Base-by-base conservation (phyloP, 2,797 vertebrate species). In the Melanitta fusca region DNA sequence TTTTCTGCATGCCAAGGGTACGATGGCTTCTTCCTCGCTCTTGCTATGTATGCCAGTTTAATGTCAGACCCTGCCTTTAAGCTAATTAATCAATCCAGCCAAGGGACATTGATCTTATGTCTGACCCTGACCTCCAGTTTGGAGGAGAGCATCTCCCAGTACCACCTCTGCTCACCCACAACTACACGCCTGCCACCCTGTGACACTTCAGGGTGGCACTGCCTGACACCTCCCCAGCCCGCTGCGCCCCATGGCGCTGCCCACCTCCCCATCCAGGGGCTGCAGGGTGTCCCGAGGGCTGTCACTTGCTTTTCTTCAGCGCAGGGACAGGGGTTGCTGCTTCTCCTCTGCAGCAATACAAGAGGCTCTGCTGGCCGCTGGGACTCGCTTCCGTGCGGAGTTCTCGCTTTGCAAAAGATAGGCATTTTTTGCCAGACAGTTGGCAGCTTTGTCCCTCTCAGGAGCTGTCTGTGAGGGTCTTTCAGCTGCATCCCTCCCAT, bases 141-240 rank as follows among this genome's bases (percentile, higher is more conserved):
- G 14, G 53, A 82, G 41, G 19, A 71, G 51, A 85, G n/a, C 2
- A 9, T 27, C 54, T 45, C 27, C 62, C 20, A 5, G 2, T 20
- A 22, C 20, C 6, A 24, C 13, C 38, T 28, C 11, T 36, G 21
- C 49, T 60, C 25, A 36, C 32, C 15, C 75, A 20, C 19, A 91
- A 1, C 19, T 7, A 13, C 1, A 0, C 28, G 6, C 24, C 32
- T 56, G 30, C 38, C 30, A 49, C 13, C 24, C 25, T 2, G 1
- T 0, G 51, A 49, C 47, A 20, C n/a, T 36, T 51, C 19, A 58
- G 38, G 28, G 7, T 25, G 3, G 62, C 19, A 49, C 27, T 36
- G 7, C 8, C 38, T 14, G 1, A 0, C 0, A 0, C 38, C 32
- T 36, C 38, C 51, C 2, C 16, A 72, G 7, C 27, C 22, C 45